Base-by-base conservation (phyloP, 53 echinoderm and acorn worm species). In the Echinarachnius parma region DNA sequence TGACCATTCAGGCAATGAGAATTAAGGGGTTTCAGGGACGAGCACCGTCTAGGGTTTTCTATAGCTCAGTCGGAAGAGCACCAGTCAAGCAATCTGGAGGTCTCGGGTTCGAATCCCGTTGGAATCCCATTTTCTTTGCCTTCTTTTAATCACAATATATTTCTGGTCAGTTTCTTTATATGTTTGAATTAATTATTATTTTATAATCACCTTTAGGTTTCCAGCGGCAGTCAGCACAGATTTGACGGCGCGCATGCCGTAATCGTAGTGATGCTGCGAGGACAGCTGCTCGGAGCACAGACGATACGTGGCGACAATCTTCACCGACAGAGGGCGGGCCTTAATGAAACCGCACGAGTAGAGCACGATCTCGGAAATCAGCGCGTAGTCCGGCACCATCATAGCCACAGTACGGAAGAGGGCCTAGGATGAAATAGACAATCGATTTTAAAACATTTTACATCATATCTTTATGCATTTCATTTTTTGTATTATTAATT, bases 301-400 rank as follows among this genome's bases (percentile, higher is more conserved):
- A 58, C 96, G 82, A 65, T 91, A 95, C 10, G 90, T 91, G 26
- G 96, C 91, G 2, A 91, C 90, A 39, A 95, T 91, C 80, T 91
- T 95, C 31, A 95, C 96, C 5, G 96, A 91, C 24, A 91, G 80
- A 35, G 91, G 96, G 62, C 96, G 91, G 76, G 96, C 90, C 48
- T 95, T 87, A 25, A 95, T 90, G 77, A 95, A 95, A 1, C 96
- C 96, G 46, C 82, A 95, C 0, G 96, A 95, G 75, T 95, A 95
- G 45, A 95, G 71, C 30, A 95, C 96, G 62, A 95, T 95, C 87
- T 95, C 96, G 5, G 96, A 82, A 69, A 95, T 95, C 87, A 95
- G 83, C 60, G 96, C 96, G 24, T 95, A 95, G 75, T 95, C 96
- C 0, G 96, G 96, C 19, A 95, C 90, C 96, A 95, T 95, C 96